These are phyloP conservation scores for Baryphthengus martii DNA, from an alignment of 2,113 vertebrate species.

Conservation along the genomic window DNA sequence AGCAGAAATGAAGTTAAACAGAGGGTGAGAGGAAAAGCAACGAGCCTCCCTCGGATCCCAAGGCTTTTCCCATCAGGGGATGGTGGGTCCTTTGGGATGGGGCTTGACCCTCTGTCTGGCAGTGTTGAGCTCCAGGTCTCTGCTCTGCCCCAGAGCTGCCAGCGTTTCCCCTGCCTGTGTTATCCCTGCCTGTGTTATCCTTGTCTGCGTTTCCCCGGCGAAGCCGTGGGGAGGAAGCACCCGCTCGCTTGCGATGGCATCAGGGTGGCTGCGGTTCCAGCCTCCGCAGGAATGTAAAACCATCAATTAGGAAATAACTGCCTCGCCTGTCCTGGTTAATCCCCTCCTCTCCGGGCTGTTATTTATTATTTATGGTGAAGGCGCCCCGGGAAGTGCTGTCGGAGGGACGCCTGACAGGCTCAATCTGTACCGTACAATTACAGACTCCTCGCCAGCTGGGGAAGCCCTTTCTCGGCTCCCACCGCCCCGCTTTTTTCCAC, in stretches of 20 bases:
- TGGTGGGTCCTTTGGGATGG: background rate
- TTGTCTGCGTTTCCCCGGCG: accelerated
- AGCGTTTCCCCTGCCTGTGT: background rate
- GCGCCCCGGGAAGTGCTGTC: background rate
- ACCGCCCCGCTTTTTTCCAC: background rate
- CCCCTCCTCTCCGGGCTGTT: slow-evolving; percentile 27
- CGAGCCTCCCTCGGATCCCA: accelerated
- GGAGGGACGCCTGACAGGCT: background rate
- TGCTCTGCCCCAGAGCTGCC: background rate
- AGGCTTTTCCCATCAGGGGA: background rate
- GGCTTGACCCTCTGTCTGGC: background rate
- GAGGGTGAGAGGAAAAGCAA: background rate
- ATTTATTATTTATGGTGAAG: slow-evolving; percentile 2
- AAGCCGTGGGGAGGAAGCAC: background rate
- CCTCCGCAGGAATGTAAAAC: background rate
- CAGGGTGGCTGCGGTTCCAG: background rate
- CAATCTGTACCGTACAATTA: background rate
- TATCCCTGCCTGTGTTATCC: background rate
- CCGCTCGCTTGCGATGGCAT: background rate
- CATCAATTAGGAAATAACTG: slow-evolving; percentile 21
- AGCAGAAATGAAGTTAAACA: background rate
- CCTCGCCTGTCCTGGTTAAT: slow-evolving; percentile 13
- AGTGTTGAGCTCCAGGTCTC: background rate
- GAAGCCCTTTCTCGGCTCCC: background rate
- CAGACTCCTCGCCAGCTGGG: background rate